Evolutionary conservation across 1,140 invertebrate species (phyloP).

Genomic region (Euglossa dilemma): DNA sequence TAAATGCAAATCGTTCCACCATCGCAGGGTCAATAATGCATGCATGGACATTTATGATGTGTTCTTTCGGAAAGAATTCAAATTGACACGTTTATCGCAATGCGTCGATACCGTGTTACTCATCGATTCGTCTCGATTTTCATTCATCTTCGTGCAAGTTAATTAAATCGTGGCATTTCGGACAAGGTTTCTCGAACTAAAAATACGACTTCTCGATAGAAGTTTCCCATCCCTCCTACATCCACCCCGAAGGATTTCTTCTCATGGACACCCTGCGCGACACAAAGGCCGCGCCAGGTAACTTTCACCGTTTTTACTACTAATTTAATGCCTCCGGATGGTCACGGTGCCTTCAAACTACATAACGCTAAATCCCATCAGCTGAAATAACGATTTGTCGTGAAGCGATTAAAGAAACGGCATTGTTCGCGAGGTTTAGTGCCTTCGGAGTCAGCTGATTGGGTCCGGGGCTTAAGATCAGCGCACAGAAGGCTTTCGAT

Average conservation of each 20-base stretch:
- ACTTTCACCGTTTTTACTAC: not conserved
- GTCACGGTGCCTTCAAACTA: not conserved
- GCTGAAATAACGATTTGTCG: not conserved
- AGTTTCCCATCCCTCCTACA: not conserved
- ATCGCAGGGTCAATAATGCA: too few relatives aligned
- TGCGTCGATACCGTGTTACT: too few relatives aligned
- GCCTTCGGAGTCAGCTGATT: not conserved
- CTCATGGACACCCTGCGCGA: not conserved
- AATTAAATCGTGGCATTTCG: not conserved
- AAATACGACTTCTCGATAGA: too few relatives aligned
- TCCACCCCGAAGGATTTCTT: not conserved
- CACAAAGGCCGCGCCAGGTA: not conserved
- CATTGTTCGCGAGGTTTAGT: not conserved
- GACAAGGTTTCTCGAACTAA: not conserved
- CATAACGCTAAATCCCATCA: not conserved
- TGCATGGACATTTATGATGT: too few relatives aligned
- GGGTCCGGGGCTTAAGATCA: not conserved
- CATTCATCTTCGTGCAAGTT: not conserved
- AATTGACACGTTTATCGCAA: too few relatives aligned
- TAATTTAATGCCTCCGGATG: not conserved
- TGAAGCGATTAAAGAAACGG: not conserved
- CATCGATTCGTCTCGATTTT: too few relatives aligned
- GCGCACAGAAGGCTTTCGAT: not conserved
- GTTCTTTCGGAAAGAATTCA: too few relatives aligned
- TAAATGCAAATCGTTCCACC: too few relatives aligned